Evolutionary conservation across 2,888 invertebrate species (phyloP), one percentile per base, ranked within the genome.

Genomic region (Hyposoter dolosus): DNA sequence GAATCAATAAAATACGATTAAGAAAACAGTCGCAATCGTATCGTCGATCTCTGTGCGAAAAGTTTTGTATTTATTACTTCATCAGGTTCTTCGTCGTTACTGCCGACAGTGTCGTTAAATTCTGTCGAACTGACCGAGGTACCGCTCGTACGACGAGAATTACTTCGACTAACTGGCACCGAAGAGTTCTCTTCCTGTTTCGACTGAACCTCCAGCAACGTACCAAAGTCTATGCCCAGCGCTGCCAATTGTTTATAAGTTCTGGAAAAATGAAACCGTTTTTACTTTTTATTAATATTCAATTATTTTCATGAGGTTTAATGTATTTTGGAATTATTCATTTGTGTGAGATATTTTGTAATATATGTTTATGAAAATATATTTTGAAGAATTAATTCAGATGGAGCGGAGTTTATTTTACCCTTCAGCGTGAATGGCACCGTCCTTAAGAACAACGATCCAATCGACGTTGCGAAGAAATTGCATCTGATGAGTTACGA

Each of bases 161-260:
- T 92, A 50, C 88, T 90, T 40, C 92, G 90, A 63, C 93, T 93
- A 0, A 87, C 84, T 4, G 92, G 88, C 23, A 63, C 83, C 0
- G 92, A 91, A 0, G 90, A 76, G 4, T 87, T 89, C 69, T 90
- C 89, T 12, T 94, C 94, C 12, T 92, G 91, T 66, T 92, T 91
- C 0, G 93, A 32, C 50, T 91, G 90, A 6, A 88, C 89, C 80
- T 94, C 95, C 82, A 98, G 93, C 85, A 98, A 93, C 90, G 96
- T 95, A 0, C 97, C 97, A 93, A 98, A 98, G 94, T 98, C 97
- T 89, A 97, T 93, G 0, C 97, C 98, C 6, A 96, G 96, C 5
- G 96, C 96, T 88, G 96, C 96, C 2, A 98, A 94, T 1, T 97
- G 96, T 23, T 96, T 96, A 92, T 96, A 98, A 82, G 96, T 96